phyloP scores from a whole-genome alignment of 2,797 vertebrate species.

The Tolypeutes matacus region DNA sequence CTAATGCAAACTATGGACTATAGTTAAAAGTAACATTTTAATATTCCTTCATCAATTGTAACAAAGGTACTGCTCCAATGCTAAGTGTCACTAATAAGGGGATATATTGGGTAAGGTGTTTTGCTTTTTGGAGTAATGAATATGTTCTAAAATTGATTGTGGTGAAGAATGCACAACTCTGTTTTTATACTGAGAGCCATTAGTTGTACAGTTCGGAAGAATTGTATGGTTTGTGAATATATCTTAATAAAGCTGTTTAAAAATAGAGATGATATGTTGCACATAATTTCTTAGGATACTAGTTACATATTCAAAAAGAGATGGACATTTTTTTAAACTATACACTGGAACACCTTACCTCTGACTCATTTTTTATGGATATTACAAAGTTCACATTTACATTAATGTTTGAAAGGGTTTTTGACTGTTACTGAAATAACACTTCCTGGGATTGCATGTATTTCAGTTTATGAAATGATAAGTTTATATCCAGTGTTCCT shows the following conservation, averaged over 20 bases:
- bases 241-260: neutral
- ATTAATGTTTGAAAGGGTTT: constrained; percentile 17
- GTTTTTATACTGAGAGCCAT: no score
- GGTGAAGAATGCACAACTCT: no score
- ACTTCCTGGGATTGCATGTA: neutral
- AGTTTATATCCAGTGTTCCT: neutral
- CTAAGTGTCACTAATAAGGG: no score
- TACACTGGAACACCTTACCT: neutral
- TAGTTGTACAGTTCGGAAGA: no score
- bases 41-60: no score
- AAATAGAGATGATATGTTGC: neutral
- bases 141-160: no score
- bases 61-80: no score
- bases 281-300: neutral
- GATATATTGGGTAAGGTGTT: no score
- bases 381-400: neutral
- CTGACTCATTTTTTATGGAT: neutral
- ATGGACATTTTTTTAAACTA: neutral
- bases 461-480: neutral
- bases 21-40: no score
- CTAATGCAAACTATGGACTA: no score
- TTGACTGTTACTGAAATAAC: neutral
- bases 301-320: neutral
- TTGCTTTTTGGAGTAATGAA: no score
- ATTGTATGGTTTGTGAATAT: no score